Conservation (phyloP, 2,888 invertebrate genomes). For the Crematogaster levior region DNA sequence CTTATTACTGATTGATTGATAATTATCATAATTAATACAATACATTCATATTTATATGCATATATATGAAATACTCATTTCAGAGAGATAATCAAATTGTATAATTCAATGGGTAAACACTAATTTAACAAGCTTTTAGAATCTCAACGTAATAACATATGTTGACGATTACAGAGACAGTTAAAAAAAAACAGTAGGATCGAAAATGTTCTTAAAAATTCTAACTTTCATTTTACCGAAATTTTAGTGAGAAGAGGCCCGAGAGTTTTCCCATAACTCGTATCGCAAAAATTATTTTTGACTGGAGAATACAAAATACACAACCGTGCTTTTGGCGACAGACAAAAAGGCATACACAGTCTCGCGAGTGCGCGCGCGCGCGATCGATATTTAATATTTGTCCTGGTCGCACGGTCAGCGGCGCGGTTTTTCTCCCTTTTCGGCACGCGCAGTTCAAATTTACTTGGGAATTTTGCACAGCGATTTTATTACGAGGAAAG, state of each 20-base stretch:
- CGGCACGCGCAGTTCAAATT: conserved; percentile 39
- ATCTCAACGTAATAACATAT: not conserved
- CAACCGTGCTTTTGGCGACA: conserved; percentile 27
- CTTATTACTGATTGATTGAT: conserved; percentile 30
- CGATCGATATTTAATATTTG: conserved; percentile 52
- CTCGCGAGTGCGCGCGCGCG: no score
- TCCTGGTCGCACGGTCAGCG: conserved; percentile 28
- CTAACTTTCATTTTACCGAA: not conserved
- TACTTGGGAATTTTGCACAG: conserved; percentile 46
- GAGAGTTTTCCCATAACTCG: not conserved
- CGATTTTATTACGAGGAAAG: conserved; percentile 48
- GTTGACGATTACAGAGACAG: not conserved
- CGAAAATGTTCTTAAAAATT: not conserved
- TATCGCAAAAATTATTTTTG: conserved; percentile 8
- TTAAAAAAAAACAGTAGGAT: not conserved
- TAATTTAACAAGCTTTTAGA: not conserved
- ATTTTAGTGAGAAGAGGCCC: not conserved
- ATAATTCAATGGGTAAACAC: conserved; percentile 4
- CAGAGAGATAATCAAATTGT: conserved; percentile 23
- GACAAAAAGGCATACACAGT: conserved; percentile 28
- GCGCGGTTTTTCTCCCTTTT: conserved; percentile 30
- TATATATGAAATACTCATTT: conserved; percentile 23
- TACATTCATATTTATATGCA: not conserved
- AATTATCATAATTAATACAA: conserved; percentile 34
- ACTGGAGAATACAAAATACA: conserved; percentile 3